Percentiles rank a stretch among this genome's conserved stretches.
Evolutionary conservation across 2,113 vertebrate species (phyloP).

Genomic region (Zingel zingel): DNA sequence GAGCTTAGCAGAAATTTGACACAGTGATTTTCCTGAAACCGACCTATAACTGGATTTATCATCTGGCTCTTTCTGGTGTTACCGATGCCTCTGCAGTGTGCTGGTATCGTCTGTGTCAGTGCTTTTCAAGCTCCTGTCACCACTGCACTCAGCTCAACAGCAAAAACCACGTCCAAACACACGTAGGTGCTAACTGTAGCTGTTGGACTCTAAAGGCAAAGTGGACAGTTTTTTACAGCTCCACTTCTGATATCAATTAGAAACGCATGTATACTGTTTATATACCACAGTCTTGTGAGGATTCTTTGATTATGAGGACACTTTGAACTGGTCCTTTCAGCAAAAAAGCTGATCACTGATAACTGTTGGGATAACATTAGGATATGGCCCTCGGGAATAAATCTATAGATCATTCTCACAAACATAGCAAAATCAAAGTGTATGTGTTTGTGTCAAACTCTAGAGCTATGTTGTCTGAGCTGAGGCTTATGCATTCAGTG

Average conservation of each 20-base stretch:
- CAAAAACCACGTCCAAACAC: conserved; percentile 37
- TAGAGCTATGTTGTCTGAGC: conserved; percentile 60
- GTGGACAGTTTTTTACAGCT: conserved; percentile 17
- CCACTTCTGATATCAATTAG: conserved; percentile 14
- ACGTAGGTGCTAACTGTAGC: conserved; percentile 46
- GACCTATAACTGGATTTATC: conserved; percentile 22
- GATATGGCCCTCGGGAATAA: not conserved
- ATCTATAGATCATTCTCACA: conserved; percentile 1
- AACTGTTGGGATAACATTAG: not conserved
- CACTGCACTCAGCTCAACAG: conserved; percentile 31
- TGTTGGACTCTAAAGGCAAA: conserved; percentile 34
- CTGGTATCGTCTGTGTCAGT: not conserved
- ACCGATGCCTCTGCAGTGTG: conserved; percentile 36
- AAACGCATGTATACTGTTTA: conserved; percentile 3
- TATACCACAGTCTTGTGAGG: not conserved
- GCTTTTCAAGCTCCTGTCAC: conserved; percentile 36
- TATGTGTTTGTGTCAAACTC: conserved; percentile 42
- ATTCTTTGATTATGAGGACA: not conserved
- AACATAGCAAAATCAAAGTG: conserved; percentile 23
- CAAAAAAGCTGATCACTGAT: not conserved
- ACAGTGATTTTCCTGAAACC: conserved; percentile 35
- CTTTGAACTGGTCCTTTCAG: not conserved
- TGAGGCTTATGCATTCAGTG: conserved; percentile 69
- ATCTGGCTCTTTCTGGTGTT: conserved; percentile 2
- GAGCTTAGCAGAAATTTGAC: conserved; percentile 26